A percentile compares a stretch with the other conserved stretches of the same genome.
These are phyloP conservation scores for Sinelater perroti DNA, from an alignment of 2,888 invertebrate species.

Conservation along the genomic window DNA sequence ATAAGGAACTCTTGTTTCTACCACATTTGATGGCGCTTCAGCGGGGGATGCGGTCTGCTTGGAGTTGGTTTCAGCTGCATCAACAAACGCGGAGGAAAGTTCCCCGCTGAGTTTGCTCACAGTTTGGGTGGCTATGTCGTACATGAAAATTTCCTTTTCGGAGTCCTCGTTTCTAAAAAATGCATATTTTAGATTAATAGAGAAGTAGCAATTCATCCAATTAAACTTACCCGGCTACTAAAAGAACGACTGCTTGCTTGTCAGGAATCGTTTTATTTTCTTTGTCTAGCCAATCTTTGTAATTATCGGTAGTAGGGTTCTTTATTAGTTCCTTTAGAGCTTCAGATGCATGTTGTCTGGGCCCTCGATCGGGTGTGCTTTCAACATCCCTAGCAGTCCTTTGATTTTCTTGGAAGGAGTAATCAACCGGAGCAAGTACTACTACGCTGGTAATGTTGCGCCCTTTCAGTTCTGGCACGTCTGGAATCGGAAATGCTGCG, in stretches of 20 bases:
- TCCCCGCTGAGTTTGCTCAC: slow-evolving; percentile 84
- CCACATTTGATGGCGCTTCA: slow-evolving; percentile 50
- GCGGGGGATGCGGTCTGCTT: slow-evolving; percentile 36
- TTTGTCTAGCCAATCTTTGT: slow-evolving; percentile 79
- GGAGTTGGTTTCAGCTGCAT: slow-evolving; percentile 87
- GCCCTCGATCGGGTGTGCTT: slow-evolving; percentile 42
- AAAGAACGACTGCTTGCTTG: slow-evolving; percentile 80
- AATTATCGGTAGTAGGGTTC: slow-evolving; percentile 80
- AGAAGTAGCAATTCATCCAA: neutral
- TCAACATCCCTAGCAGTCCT: slow-evolving; percentile 62
- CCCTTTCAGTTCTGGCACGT: slow-evolving; percentile 77
- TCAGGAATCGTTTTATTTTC: slow-evolving; percentile 79
- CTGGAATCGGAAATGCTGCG: slow-evolving; percentile 84
- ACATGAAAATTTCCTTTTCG: slow-evolving; percentile 87
- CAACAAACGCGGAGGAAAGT: slow-evolving; percentile 83
- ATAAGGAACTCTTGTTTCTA: slow-evolving; percentile 52
- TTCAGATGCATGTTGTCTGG: slow-evolving; percentile 64
- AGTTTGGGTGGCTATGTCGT: slow-evolving; percentile 76
- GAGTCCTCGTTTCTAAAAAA: slow-evolving; percentile 45
- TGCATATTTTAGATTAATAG: too few relatives aligned
- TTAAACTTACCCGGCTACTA: slow-evolving; percentile 79
- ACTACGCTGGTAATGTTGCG: slow-evolving; percentile 86
- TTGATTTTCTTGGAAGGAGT: slow-evolving; percentile 64
- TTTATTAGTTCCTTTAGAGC: slow-evolving; percentile 78
- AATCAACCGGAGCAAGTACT: slow-evolving; percentile 83